These are phyloP conservation scores for Okamejei kenojei DNA, from an alignment of 2,797 vertebrate species.

Conservation along the genomic window DNA sequence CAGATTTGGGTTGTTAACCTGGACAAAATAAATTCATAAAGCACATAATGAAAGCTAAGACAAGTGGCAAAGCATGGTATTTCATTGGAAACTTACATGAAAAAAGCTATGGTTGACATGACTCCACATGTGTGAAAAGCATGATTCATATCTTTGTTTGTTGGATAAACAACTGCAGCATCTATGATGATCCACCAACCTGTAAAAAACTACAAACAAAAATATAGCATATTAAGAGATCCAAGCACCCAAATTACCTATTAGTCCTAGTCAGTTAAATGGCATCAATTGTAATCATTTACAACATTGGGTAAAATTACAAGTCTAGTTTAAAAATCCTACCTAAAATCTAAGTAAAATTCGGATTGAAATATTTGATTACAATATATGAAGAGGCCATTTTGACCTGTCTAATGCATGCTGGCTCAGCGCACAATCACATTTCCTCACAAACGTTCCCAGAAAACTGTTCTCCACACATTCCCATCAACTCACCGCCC, in stretches of 20 bases:
- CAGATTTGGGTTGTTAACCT: not conserved
- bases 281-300: not conserved
- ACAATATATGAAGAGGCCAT: too few relatives aligned
- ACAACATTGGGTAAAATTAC: not conserved
- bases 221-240: not conserved
- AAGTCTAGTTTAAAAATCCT: not conserved
- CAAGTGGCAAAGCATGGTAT: not conserved
- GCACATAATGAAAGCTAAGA: slow-evolving; percentile 6
- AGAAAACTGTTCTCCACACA: too few relatives aligned
- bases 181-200: slow-evolving; percentile 95
- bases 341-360: not conserved
- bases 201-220: slow-evolving; percentile 71
- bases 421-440: too few relatives aligned
- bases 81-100: slow-evolving; percentile 69
- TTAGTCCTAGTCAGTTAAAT: too few relatives aligned
- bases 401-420: too few relatives aligned
- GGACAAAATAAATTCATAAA: not conserved
- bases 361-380: not conserved
- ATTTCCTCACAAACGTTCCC: too few relatives aligned
- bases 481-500: too few relatives aligned
- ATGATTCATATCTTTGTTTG: slow-evolving; percentile 71
- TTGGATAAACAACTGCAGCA: slow-evolving; percentile 68
- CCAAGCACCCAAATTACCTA: not conserved
- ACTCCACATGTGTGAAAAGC: slow-evolving; percentile 87
- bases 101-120: slow-evolving; percentile 84